These are phyloP conservation scores for Gari tellinella DNA, from an alignment of 2,888 invertebrate species.

Conservation along the genomic window DNA sequence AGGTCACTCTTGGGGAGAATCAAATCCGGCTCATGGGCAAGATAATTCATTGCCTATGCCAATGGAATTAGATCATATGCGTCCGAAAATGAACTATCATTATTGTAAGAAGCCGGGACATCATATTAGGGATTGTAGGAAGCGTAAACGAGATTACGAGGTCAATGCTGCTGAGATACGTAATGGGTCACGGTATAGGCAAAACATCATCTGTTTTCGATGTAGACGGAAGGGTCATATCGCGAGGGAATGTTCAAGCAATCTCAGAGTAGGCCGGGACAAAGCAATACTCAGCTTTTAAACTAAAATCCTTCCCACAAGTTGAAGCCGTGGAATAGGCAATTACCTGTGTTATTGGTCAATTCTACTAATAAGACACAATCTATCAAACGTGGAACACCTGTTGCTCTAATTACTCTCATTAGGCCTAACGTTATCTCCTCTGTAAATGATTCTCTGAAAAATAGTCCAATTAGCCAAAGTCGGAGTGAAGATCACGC, in stretches of 20 bases:
- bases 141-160: neutral
- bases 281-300: slow-evolving; percentile 40
- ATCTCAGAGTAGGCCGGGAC: neutral
- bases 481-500: no score
- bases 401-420: slow-evolving; percentile 6
- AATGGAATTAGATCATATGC: slow-evolving; percentile 30
- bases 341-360: neutral
- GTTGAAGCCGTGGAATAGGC: slow-evolving; percentile 8
- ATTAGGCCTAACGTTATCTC: no score
- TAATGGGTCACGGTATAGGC: neutral
- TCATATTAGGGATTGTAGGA: slow-evolving; percentile 9
- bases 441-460: no score
- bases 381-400: neutral
- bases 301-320: slow-evolving; percentile 9
- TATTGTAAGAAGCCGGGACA: slow-evolving; percentile 11
- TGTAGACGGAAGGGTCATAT: slow-evolving; percentile 10
- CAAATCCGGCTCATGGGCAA: neutral
- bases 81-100: slow-evolving; percentile 9
- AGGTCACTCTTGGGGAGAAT: slow-evolving; percentile 1
- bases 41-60: neutral
- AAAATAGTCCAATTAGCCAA: no score
- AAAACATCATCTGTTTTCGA: neutral
- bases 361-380: slow-evolving; percentile 1
- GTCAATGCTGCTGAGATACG: neutral
- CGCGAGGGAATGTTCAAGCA: slow-evolving; percentile 7